Conservation (phyloP, 2,888 invertebrate genomes). For the Philhelius pedissequus region DNA sequence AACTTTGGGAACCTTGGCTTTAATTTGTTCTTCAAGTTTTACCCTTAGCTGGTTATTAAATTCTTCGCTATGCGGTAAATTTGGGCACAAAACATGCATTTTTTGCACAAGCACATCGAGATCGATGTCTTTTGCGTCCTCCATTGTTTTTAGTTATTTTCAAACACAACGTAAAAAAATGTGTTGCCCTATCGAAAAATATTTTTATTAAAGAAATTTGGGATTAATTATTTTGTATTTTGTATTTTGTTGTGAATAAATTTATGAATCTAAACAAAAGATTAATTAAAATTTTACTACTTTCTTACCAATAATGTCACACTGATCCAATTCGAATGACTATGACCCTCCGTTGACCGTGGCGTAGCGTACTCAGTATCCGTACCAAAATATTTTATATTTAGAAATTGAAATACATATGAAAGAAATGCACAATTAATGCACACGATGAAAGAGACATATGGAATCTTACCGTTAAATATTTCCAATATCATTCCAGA, state of each 20-base stretch:
- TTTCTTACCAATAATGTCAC: background rate
- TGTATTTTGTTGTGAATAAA: background rate
- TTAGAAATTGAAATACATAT: conserved; percentile 12
- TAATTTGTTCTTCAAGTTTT: conserved; percentile 39
- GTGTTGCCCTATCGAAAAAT: background rate
- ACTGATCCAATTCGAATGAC: background rate
- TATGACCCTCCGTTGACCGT: background rate
- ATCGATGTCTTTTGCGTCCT: conserved; percentile 7
- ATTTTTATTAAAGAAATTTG: background rate
- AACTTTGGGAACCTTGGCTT: conserved; percentile 20
- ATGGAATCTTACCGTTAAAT: conserved; percentile 42
- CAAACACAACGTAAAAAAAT: background rate
- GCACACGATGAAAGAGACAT: conserved; percentile 12
- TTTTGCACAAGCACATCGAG: conserved; percentile 38
- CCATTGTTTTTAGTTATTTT: conserved; percentile 33
- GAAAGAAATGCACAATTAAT: too few relatives aligned
- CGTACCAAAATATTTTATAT: background rate
- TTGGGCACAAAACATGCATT: conserved; percentile 20
- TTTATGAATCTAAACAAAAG: background rate
- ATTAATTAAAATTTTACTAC: background rate
- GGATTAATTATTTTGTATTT: background rate
- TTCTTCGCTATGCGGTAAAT: background rate
- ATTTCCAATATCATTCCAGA: background rate
- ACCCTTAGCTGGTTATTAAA: background rate
- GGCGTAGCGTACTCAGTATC: too few relatives aligned